Conservation (phyloP, 2,113 vertebrate species). For the Hemiprocne comata region DNA sequence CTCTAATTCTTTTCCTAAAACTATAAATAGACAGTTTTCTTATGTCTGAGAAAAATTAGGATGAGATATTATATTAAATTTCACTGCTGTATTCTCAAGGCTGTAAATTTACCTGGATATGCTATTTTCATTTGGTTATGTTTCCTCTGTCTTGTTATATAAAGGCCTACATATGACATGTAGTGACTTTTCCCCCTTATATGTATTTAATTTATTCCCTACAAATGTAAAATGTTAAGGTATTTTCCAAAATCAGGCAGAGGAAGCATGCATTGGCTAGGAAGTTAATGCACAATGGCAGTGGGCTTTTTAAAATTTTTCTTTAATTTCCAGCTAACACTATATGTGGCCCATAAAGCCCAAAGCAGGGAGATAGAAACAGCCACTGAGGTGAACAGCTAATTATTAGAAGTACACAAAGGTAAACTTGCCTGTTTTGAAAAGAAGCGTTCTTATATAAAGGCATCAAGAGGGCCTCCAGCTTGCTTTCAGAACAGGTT, state of each 20-base stretch:
- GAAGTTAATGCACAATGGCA: background rate
- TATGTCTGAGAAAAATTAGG: background rate
- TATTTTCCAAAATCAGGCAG: background rate
- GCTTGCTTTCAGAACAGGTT: background rate
- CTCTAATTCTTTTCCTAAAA: background rate
- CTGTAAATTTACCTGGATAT: background rate
- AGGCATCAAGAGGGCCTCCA: background rate
- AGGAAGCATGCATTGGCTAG: background rate
- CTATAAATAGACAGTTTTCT: background rate
- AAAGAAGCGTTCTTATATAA: background rate
- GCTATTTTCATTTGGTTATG: background rate
- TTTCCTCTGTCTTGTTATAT: background rate
- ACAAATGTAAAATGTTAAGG: background rate
- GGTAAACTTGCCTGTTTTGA: background rate
- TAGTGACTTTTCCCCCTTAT: background rate
- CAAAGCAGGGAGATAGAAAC: background rate
- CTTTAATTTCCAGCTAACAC: background rate
- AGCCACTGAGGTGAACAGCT: background rate
- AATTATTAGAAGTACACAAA: background rate
- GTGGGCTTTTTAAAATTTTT: background rate
- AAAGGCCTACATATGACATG: background rate
- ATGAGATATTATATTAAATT: background rate
- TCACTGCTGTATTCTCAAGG: background rate
- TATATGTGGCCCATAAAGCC: background rate
- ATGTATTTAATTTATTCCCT: background rate